Evolutionary conservation across 2,113 vertebrate species (phyloP).

Genomic region (Paradisaea rubra): DNA sequence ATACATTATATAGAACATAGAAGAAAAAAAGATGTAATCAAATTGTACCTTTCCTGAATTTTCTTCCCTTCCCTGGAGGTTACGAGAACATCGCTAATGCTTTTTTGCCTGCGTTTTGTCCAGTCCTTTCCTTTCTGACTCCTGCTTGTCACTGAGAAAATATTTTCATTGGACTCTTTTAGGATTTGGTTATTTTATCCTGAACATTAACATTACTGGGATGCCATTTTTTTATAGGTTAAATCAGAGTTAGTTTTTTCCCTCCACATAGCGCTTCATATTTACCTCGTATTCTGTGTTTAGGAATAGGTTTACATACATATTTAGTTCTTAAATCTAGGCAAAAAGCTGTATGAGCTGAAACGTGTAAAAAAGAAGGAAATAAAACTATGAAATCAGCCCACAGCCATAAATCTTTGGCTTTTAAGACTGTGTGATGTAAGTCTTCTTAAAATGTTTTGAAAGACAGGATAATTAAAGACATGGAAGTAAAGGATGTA

Average conservation of each 20-base stretch:
- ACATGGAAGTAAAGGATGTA: constrained; percentile 15
- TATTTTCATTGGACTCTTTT: not conserved
- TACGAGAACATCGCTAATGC: not conserved
- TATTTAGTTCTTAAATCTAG: not conserved
- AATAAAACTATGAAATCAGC: not conserved
- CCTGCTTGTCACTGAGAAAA: not conserved
- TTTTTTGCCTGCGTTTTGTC: not conserved
- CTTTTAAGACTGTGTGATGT: not conserved
- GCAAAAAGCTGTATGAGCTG: not conserved
- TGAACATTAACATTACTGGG: not conserved
- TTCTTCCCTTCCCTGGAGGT: not conserved
- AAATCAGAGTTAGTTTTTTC: not conserved
- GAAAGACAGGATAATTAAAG: constrained; percentile 42
- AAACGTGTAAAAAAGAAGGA: not conserved
- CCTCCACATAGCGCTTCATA: not conserved
- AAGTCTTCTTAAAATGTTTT: constrained; percentile 35
- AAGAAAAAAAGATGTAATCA: not conserved
- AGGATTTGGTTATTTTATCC: not conserved
- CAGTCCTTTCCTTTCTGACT: not conserved
- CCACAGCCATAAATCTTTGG: not conserved
- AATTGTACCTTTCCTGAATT: not conserved
- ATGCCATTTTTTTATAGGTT: not conserved
- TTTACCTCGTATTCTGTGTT: not conserved
- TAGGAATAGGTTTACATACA: not conserved
- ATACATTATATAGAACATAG: not conserved